Base-by-base conservation (phyloP, 2,888 invertebrate genomes). In the Microctonus brassicae region DNA sequence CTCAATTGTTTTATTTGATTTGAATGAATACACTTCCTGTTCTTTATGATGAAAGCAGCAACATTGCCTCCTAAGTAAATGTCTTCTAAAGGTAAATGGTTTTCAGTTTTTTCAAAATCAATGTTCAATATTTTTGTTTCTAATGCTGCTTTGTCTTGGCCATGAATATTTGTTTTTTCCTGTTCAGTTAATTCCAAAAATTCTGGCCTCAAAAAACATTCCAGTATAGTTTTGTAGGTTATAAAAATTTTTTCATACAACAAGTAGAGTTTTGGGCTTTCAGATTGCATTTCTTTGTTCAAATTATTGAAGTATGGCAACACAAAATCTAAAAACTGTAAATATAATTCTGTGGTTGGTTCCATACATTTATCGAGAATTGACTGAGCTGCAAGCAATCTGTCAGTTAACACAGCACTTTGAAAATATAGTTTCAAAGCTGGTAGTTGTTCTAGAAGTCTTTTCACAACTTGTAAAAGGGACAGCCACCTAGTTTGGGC, bases 401-500 rank as follows among this genome's bases (percentile, higher is more conserved):
- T 20, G 47, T 63, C 63, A 64, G n/a, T 34, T 11, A 53, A 17
- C 62, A 67, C 62, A 20, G 47, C 61, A 55, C n/a, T 22, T 53
- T 62, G 20, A 65, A 55, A 69, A 60, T 60, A 72, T 69, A 71
- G 36, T 34, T n/a, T 34, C 20, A 74, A 74, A 11, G 69, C 65
- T 29, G 26, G 22, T 61, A 57, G 70, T 68, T 76, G 74, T 33
- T 72, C 67, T 17, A 76, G 61, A 22, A 74, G 39, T n/a, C 57
- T 69, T 58, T 66, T 24, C 4, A 78, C 73, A 55, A 75, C 77
- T 65, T 70, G 75, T 71, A 77, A 71, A 42, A 81, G 67, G 17
- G 82, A 83, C 7, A 82, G 74, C 83, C 84, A 84, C 58, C 80
- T 73, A n/a, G 82, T 83, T 65, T 80, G 80, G 29, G 78, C 73